Base-by-base conservation (phyloP, 2,113 vertebrate genomes). In the Cyprinodon variegatus region DNA sequence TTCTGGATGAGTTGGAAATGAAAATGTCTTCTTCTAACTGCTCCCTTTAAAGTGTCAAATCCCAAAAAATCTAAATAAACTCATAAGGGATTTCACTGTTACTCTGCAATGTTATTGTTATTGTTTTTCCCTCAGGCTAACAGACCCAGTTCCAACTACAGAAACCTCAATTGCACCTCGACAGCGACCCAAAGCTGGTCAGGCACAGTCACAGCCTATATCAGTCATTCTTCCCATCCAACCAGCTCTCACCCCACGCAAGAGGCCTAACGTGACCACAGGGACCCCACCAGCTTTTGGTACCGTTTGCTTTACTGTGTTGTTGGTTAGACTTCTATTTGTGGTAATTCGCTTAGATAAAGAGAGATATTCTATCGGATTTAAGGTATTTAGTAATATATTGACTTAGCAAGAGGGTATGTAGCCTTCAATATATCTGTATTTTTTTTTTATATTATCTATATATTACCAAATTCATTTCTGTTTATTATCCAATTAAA, bases 101-200 rank as follows among this genome's bases (percentile, higher is more conserved):
- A 45, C 5, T 63, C 8, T 3, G 14, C 8, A 65, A 0, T 72
- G n/a, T 22, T 50, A 14, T 29, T 29, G 65, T 4, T 59, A 72
- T 53, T 72, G 73, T 64, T 69, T 36, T 38, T 61, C 50, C 37
- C 45, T 17, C 75, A 99, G 98, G 88, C 93, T 99, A 79, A 96
- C 96, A 17, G 96, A 99, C 86, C 97, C 98, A 73, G 89, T 97
- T 90, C 97, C 96, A 22, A 97, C 97, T 0, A 96, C 87, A 64
- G 98, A 98, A 92, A 99, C 98, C 0, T 99, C 98, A 85, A 99
- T 99, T 83, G 96, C 96, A 1, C 98, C 98, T 48, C 96, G 98
- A 61, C 97, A 99, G 90, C 95, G 98, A 68, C 98, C 98, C 62
- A 99, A 99, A 88, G 96, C 98, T 61, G 97, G 96, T 36, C 97